Evolutionary conservation across 2,113 vertebrate genomes (phyloP).

Genomic region (Rhea americana): DNA sequence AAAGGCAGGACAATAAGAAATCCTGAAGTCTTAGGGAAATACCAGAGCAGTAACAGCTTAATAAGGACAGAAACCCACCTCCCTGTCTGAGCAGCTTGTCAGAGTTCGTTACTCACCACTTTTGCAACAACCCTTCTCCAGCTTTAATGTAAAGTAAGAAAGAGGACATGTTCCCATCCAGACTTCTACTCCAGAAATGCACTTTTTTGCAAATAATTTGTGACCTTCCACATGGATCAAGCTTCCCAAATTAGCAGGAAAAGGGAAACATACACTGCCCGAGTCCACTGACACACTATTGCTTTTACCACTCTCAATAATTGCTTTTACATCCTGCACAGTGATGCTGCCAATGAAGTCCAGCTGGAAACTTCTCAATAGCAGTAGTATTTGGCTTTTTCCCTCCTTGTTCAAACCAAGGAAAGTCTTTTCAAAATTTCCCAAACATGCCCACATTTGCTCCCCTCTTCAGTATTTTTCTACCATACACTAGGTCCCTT

Average conservation of each 20-base stretch:
- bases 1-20: not conserved
- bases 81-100: not conserved
- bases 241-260: not conserved
- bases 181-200: not conserved
- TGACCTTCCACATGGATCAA: not conserved
- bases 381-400: not conserved
- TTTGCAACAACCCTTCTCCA: not conserved
- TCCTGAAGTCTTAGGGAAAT: not conserved
- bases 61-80: not conserved
- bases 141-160: not conserved
- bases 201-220: not conserved
- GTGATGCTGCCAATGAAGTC: not conserved
- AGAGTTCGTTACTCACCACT: not conserved
- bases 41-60: not conserved
- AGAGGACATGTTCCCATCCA: too few species aligned
- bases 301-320: not conserved
- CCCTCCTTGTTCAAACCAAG: not conserved
- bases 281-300: not conserved
- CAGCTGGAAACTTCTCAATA: conserved; percentile 42
- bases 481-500: not conserved
- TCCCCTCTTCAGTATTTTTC: not conserved
- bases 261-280: not conserved
- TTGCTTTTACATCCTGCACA: not conserved
- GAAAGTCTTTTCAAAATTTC: not conserved
- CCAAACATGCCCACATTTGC: not conserved